Conservation (phyloP, 2,797 vertebrate species). For the Heterohyrax brucei region DNA sequence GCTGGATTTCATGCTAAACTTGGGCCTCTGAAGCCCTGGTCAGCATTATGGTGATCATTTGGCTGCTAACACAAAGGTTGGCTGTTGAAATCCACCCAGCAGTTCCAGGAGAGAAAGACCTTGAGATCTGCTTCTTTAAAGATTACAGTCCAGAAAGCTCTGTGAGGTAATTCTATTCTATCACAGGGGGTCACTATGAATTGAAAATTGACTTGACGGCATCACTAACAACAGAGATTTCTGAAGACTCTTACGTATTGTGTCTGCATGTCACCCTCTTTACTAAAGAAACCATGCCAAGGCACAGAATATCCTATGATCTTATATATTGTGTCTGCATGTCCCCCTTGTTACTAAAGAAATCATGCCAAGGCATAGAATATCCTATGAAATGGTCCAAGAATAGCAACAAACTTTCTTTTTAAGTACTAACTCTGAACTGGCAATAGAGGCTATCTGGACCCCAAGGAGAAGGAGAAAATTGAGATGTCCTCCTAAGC, state of each 20-base stretch:
- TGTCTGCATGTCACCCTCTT: neutral
- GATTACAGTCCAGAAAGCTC: neutral
- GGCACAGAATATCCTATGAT: neutral
- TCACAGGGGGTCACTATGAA: neutral
- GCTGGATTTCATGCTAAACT: neutral
- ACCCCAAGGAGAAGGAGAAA: neutral
- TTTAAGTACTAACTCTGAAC: neutral
- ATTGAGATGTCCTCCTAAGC: neutral
- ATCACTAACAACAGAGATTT: conserved; percentile 1
- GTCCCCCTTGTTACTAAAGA: conserved; percentile 13
- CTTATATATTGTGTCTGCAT: neutral
- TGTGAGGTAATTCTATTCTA: neutral
- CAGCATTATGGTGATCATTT: neutral
- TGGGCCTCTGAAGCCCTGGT: neutral
- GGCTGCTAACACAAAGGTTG: neutral
- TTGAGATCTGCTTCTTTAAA: neutral
- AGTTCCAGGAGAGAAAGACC: neutral
- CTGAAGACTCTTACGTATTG: neutral
- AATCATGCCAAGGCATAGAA: neutral
- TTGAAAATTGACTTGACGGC: neutral
- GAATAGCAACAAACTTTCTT: neutral
- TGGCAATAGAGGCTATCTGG: neutral
- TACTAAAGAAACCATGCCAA: conserved; percentile 14
- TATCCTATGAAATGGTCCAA: neutral
- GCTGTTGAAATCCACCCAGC: neutral